Evolutionary conservation across 2,797 vertebrate genomes (phyloP).

Genomic region (Leontopithecus rosalia): DNA sequence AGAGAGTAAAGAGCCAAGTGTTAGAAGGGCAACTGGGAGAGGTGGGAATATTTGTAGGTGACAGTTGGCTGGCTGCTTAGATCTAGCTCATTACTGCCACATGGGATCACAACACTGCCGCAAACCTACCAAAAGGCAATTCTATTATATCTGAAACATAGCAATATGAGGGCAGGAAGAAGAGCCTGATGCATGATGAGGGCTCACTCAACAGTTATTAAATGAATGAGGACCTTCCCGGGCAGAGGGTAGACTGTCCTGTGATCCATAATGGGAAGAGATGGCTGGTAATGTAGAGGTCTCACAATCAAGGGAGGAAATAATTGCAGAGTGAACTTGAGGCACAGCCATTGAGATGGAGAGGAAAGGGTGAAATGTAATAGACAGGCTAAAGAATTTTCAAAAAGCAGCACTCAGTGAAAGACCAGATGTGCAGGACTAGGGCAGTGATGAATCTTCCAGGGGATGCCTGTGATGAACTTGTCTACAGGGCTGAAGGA

Average conservation of each 20-base stretch:
- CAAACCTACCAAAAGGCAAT: background rate
- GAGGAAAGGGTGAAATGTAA: slow-evolving; percentile 50
- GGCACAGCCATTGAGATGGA: background rate
- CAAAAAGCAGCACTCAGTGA: slow-evolving; percentile 57
- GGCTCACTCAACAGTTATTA: background rate
- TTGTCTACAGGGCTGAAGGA: slow-evolving; percentile 28
- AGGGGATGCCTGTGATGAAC: slow-evolving; percentile 37
- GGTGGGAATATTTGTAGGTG: background rate
- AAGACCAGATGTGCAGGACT: slow-evolving; percentile 61
- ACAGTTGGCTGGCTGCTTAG: background rate
- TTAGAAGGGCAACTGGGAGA: background rate
- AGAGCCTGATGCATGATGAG: background rate
- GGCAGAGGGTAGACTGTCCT: background rate
- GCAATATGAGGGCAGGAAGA: background rate
- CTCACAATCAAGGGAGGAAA: background rate
- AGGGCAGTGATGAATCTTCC: slow-evolving; percentile 49
- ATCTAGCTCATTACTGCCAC: background rate
- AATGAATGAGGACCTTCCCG: background rate
- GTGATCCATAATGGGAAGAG: background rate
- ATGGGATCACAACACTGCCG: background rate
- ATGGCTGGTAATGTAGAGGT: background rate
- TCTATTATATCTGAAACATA: background rate
- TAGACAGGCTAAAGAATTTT: slow-evolving; percentile 15
- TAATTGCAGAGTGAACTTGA: background rate
- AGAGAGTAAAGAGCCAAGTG: background rate